Evolutionary conservation across 1,140 invertebrate species (phyloP), one percentile per base, ranked within the genome.

Genomic region (Trichonephila clavata): DNA sequence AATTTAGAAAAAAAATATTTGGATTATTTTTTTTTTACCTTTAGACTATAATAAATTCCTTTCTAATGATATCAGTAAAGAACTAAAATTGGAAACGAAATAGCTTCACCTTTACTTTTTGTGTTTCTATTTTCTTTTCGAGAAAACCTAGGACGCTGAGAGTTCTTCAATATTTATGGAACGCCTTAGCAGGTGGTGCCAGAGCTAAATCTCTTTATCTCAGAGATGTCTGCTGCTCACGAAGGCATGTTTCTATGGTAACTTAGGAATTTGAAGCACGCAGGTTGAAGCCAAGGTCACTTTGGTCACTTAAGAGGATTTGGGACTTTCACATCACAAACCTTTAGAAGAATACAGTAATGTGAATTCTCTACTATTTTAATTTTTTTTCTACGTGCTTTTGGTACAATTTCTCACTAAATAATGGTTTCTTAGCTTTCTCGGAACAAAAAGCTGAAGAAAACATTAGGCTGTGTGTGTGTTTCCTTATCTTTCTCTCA

Each of bases 101-200:
- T 32, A 68, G 32, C 43, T 57, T 89, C 2, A n/a, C 57, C 65
- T 89, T 50, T 27, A 65, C 65, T 32, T 59, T 32, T 71, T 89
- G n/a, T 57, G 14, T 57, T 10, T 71, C 27, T 71, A 27, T 10
- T 61, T 27, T 86, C 32, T 84, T 24, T 32, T 32, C 43, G n/a
- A 32, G 60, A n/a, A 65, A 65, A 43, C 18, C 61, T 50, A 43
- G 57, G 21, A 90, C 21, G 43, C 59, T 43, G 43, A 90, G 65
- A 90, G 87, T 43, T 90, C 87, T 90, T 90, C 87, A 90, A 90
- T 90, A 90, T 90, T 90, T 90, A 90, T 90, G 59, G 87, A 90
- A 90, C 87, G 77, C 77, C 87, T 90, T 90, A 77, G 87, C 87
- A 90, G 87, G 68, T 90, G 87, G 87, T 90, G 65, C 87, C 13